Evolutionary conservation across 1,140 invertebrate genomes (phyloP).

Genomic region (Colletes gigas): DNA sequence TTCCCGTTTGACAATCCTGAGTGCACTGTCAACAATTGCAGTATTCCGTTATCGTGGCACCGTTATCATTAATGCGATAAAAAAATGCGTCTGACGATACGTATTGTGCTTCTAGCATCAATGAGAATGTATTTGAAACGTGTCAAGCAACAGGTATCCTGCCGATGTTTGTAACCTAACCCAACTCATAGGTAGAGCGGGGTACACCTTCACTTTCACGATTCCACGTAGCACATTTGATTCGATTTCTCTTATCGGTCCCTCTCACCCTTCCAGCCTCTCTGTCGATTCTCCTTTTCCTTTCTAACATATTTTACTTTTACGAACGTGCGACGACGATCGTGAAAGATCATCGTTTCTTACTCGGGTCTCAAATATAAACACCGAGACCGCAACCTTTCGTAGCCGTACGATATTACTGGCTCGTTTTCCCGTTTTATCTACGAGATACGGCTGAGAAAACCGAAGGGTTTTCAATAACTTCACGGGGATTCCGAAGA

Average conservation of each 20-base stretch:
- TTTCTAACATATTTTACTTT: conserved; percentile 33
- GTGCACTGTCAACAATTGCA: not conserved
- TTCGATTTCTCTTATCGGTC: conserved; percentile 65
- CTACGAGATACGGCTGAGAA: no score
- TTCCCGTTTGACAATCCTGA: conserved; percentile 24
- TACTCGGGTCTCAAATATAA: not conserved
- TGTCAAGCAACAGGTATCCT: conserved; percentile 53
- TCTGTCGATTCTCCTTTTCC: conserved; percentile 39
- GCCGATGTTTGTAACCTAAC: conserved; percentile 14
- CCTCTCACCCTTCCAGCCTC: conserved; percentile 45
- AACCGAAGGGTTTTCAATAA: not conserved
- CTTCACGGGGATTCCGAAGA: no score
- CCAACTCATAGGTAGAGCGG: conserved; percentile 25
- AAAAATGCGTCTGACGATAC: not conserved
- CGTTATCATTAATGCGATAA: conserved; percentile 18
- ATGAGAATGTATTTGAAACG: not conserved
- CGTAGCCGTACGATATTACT: not conserved
- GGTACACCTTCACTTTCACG: conserved; percentile 59
- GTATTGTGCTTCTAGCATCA: not conserved
- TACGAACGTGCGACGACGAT: not conserved
- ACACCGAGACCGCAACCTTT: not conserved
- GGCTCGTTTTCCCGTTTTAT: no score
- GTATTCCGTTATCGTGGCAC: conserved; percentile 28
- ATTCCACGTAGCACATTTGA: conserved; percentile 55
- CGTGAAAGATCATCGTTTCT: conserved; percentile 19